Evolutionary conservation across 2,888 invertebrate species (phyloP).

Genomic region (Xanthia togata): DNA sequence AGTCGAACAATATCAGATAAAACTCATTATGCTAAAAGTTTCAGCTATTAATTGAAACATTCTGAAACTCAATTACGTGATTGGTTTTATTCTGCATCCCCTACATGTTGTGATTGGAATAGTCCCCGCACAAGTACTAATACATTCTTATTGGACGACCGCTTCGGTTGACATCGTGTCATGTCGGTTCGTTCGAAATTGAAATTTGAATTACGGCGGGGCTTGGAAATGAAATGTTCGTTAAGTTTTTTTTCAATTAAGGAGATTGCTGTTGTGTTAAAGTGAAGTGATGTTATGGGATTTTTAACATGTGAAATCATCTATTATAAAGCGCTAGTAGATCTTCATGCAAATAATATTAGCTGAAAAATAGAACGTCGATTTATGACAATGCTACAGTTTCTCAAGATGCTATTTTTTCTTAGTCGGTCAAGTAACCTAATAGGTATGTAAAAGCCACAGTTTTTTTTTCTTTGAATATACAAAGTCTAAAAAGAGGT

Average conservation of each 20-base stretch:
- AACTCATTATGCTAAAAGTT: slow-evolving; percentile 52
- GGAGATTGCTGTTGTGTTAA: neutral
- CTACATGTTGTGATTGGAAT: slow-evolving; percentile 41
- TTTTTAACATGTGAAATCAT: neutral
- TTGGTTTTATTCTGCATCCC: slow-evolving; percentile 44
- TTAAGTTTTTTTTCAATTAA: slow-evolving; percentile 6
- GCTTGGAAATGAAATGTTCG: slow-evolving; percentile 27
- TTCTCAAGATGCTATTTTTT: neutral
- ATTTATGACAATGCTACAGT: too few species aligned
- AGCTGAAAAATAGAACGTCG: neutral
- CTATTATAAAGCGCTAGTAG: neutral
- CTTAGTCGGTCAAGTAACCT: too few species aligned
- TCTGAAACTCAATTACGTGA: slow-evolving; percentile 44
- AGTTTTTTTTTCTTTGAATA: neutral
- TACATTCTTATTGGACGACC: slow-evolving; percentile 48
- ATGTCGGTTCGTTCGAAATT: slow-evolving; percentile 48
- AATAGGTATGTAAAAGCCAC: neutral
- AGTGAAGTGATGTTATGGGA: neutral
- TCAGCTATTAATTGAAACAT: slow-evolving; percentile 48
- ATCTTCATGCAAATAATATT: neutral
- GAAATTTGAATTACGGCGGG: slow-evolving; percentile 51
- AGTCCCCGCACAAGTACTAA: slow-evolving; percentile 40
- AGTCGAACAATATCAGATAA: slow-evolving; percentile 20
- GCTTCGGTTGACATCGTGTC: slow-evolving; percentile 48
- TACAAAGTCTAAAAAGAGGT: neutral